Evolutionary conservation across 1,140 invertebrate genomes (phyloP), one percentile per base, ranked within the genome.

Genomic region (Luehdorfia chinensis): DNA sequence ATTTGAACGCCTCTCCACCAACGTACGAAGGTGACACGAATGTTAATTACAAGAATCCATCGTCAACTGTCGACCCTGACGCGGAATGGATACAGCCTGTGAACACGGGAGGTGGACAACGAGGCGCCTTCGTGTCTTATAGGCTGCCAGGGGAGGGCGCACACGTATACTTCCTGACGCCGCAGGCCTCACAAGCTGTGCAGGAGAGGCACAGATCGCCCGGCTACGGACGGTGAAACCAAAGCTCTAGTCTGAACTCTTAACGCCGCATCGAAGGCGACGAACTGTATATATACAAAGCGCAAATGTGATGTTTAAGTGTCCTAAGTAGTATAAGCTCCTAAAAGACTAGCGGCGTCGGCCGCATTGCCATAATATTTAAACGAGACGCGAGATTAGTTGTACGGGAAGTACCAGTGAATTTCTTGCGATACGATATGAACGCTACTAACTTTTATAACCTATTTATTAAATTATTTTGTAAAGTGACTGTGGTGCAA

Each of bases 131-230:
- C 51, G 91, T 93, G 47, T 90, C 91, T 0, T 93, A 93, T 67
- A 78, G 90, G 50, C 70, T 94, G 15, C 93, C 93, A 0, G 92
- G 92, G 0, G 89, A 89, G 23, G 91, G 89, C 1, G 92, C 92
- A 0, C 92, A 94, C 76, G 92, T 94, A 64, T 94, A 94, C 69
- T 93, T 94, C 84, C 73, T 94, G 23, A 93, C 93, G 25, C 93
- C 93, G 1, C 92, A 93, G 64, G 85, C 90, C 2, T 85, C 93
- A 4, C 91, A 92, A 59, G 76, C 89, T 1, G 71, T 87, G 15
- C 58, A 80, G 56, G 49, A 81, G 66, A 55, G 87, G 62, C 72
- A 79, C 83, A 54, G 88, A 66, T 47, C 75, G 70, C 64, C 62
- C 66, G 59, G 86, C 63, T 84, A 86, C 78, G 72, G 87, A 73